Conservation (phyloP, 2,797 vertebrate species). For the Lagocephalus sceleratus region DNA sequence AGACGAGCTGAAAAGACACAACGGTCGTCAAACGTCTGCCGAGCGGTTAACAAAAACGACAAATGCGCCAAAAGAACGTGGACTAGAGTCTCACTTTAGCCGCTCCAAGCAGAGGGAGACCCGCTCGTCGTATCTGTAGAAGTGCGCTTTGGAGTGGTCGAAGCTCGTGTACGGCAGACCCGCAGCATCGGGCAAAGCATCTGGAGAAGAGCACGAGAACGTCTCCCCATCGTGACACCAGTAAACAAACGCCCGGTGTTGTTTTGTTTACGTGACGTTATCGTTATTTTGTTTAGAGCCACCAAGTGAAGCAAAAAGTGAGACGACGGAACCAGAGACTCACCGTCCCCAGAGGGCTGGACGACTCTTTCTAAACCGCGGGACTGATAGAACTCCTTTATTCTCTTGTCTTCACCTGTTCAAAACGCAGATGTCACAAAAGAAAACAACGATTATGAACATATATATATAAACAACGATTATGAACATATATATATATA, state of each 20-base stretch:
- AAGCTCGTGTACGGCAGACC: slow-evolving; percentile 92
- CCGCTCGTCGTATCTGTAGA: slow-evolving; percentile 96
- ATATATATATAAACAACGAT: too few relatives aligned
- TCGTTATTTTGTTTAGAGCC: too few relatives aligned
- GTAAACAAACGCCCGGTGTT: background rate
- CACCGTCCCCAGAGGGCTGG: slow-evolving; percentile 86
- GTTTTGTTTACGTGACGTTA: too few relatives aligned
- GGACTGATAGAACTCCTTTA: slow-evolving; percentile 96
- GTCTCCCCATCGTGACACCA: too few relatives aligned
- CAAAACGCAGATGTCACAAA: background rate
- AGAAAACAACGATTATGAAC: background rate
- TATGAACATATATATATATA: too few relatives aligned
- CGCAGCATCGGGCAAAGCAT: slow-evolving; percentile 82
- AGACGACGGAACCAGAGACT: slow-evolving; percentile 3
- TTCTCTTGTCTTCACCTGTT: slow-evolving; percentile 92
- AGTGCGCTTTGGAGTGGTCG: slow-evolving; percentile 94
- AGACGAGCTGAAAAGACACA: slow-evolving; percentile 71
- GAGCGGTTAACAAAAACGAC: background rate
- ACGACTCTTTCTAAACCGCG: slow-evolving; percentile 90
- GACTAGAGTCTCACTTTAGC: slow-evolving; percentile 82
- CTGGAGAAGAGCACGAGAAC: slow-evolving; percentile 68
- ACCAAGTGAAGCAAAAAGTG: too few relatives aligned
- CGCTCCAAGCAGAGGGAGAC: slow-evolving; percentile 93
- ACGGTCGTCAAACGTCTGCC: background rate
- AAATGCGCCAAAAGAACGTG: background rate